Evolutionary conservation across 2,888 invertebrate species (phyloP), one percentile per base, ranked within the genome.

Genomic region (Rhopalosiphum nymphaeae): DNA sequence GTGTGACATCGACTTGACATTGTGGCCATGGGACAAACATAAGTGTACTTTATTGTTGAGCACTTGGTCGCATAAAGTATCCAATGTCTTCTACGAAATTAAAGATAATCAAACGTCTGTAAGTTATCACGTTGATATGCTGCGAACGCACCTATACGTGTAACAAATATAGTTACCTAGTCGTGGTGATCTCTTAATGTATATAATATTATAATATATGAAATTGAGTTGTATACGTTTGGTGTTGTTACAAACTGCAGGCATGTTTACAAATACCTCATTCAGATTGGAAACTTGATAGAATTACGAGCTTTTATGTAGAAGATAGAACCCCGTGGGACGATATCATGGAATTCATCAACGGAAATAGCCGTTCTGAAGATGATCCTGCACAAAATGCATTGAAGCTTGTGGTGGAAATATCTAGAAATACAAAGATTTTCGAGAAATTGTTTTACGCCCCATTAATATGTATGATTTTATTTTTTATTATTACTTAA

Each of bases 11-110:
- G 93, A 93, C 56, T 44, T 93, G 89, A 88, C 44, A 21, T 89
- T 56, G 10, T 93, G 93, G 93, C 93, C 93, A 53, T 89, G 93
- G 93, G 93, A 93, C 10, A 44, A 26, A 9, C 93, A 93, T 49
- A 67, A 56, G 9, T 93, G 93, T 26, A 46, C 13, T 46, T 16
- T 93, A 26, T 3, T n/a, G 21, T 36, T 93, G 36, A 93, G 93
- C n/a, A 42, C 93, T 3, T 89, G 93, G 89, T 93, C 93, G 44
- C 93, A 93, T n/a, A 89, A 89, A 42, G n/a, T 89, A 84, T 78
- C 84, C 25, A 89, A 93, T 44, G 56, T 93, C 0, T 56, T 89
- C 46, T 93, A 93, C n/a, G 89, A 89, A 26, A 56, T 89, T 1
- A 78, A 89, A 44, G 42, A 46, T 7, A 46, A 57, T 10, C 42